phyloP scores from a whole-genome alignment of 2,113 vertebrate species.

The Gulo gulo region DNA sequence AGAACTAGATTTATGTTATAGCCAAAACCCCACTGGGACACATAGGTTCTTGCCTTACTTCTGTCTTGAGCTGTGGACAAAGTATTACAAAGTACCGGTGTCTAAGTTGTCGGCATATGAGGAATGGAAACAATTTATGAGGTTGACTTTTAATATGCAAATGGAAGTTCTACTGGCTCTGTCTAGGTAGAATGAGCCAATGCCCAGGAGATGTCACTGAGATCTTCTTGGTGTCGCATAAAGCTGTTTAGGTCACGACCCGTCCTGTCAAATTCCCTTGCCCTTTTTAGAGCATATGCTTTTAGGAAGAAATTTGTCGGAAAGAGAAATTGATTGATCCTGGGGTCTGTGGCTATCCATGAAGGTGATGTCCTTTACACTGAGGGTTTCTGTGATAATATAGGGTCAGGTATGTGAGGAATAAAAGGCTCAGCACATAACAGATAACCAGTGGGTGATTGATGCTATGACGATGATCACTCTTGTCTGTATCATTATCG shows the following conservation, averaged over 20 bases:
- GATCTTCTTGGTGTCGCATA: neutral
- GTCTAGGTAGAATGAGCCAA: neutral
- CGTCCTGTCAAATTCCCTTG: neutral
- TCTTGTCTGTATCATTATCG: neutral
- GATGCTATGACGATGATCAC: neutral
- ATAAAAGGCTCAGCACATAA: neutral
- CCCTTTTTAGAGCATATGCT: neutral
- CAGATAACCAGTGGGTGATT: neutral
- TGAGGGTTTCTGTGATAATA: neutral
- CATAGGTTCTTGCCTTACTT: neutral
- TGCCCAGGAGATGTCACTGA: neutral
- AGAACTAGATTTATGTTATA: neutral
- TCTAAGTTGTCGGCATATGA: neutral
- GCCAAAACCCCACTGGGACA: neutral
- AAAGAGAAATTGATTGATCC: neutral
- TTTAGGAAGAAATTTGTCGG: constrained; percentile 8
- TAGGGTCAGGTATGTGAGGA: neutral
- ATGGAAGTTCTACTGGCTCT: neutral
- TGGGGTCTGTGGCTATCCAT: neutral
- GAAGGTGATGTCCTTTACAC: neutral
- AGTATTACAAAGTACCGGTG: neutral
- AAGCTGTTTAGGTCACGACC: neutral
- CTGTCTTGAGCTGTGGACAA: neutral
- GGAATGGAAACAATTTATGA: neutral
- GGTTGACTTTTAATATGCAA: neutral